These are phyloP conservation scores for Phenganax marumi DNA, from an alignment of 92 coral and sea anemone genomes.

Conservation along the genomic window DNA sequence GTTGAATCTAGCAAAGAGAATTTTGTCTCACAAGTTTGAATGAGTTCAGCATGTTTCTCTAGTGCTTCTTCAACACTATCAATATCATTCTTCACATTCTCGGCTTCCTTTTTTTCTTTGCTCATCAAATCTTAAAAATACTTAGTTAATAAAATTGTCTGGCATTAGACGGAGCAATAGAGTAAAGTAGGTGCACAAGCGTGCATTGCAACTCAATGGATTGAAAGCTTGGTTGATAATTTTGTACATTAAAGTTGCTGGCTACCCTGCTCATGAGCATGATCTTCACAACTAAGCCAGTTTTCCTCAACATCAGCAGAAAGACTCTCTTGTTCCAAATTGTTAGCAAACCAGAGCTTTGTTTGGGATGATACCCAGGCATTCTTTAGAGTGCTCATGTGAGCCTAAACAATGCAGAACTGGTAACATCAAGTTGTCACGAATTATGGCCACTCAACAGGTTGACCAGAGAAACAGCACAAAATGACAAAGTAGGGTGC, in stretches of 20 bases:
- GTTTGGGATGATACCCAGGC: neutral
- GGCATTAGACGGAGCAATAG: too few species aligned
- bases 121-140: constrained; percentile 21
- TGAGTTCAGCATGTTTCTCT: constrained; percentile 7
- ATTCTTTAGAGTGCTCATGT: constrained; percentile 3
- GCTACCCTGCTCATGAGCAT: neutral
- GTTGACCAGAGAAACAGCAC: too few species aligned
- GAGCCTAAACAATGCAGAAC: neutral
- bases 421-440: neutral
- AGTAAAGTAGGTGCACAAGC: too few species aligned
- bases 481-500: too few species aligned
- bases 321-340: constrained; percentile 9
- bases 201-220: too few species aligned
- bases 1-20: neutral
- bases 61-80: constrained; percentile 9
- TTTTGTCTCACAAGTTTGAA: constrained; percentile 22
- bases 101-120: constrained; percentile 20
- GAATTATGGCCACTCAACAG: too few species aligned
- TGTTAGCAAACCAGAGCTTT: constrained; percentile 1
- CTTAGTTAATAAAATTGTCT: too few species aligned
- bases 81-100: constrained; percentile 23
- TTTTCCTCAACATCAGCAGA: constrained; percentile 8
- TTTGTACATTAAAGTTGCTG: neutral
- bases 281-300: constrained; percentile 23
- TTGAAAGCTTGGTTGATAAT: neutral